phyloP scores from a whole-genome alignment of 2,113 vertebrate genomes.

The Loxodonta africana region DNA sequence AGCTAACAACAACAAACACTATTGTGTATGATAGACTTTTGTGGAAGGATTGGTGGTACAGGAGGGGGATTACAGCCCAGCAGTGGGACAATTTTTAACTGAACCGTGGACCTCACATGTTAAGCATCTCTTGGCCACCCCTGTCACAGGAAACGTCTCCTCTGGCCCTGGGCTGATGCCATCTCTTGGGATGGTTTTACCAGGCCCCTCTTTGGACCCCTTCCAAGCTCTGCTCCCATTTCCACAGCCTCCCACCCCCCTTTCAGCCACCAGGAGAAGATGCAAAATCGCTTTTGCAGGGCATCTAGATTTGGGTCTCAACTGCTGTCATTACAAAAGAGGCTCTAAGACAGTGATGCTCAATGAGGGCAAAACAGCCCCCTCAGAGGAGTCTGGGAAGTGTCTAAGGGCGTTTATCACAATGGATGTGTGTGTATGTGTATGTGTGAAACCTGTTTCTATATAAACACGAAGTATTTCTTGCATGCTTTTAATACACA shows the following conservation, averaged over 20 bases:
- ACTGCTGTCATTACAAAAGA: background rate
- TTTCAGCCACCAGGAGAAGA: background rate
- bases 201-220: background rate
- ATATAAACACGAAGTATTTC: slow-evolving; percentile 53
- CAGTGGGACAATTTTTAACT: background rate
- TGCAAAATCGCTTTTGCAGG: background rate
- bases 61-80: background rate
- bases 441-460: slow-evolving; percentile 40
- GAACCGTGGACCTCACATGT: background rate
- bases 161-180: background rate
- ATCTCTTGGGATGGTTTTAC: background rate
- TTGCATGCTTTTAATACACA: slow-evolving; percentile 45
- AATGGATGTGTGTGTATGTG: background rate
- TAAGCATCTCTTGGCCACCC: background rate
- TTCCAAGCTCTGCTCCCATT: background rate
- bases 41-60: background rate
- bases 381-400: background rate
- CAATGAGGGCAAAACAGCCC: background rate
- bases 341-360: background rate
- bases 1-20: background rate
- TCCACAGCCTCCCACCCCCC: rapidly evolving
- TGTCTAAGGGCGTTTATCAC: background rate
- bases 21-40: background rate
- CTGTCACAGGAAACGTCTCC: background rate
- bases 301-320: background rate